Conservation (phyloP, 1,140 invertebrate genomes). For the Lamellibrachia luymesi region DNA sequence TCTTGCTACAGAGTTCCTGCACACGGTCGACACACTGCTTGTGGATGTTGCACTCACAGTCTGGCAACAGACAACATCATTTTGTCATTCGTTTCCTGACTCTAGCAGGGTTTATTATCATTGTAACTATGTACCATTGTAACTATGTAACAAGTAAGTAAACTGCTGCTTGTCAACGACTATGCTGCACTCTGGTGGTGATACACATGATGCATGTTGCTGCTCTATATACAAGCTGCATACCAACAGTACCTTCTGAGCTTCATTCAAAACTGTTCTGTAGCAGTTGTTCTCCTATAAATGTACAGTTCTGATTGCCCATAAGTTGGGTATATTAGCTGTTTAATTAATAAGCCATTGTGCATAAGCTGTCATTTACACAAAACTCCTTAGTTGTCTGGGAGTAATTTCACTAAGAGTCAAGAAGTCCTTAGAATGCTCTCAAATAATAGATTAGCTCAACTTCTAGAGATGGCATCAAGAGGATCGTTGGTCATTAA, state of each 20-base stretch:
- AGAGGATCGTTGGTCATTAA: no score
- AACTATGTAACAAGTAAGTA: not conserved
- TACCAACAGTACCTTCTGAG: not conserved
- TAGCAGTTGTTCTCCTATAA: not conserved
- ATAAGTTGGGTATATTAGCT: not conserved
- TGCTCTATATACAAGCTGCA: no score
- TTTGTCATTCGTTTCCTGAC: not conserved
- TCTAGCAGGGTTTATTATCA: not conserved
- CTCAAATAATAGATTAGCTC: no score
- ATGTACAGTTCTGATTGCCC: not conserved
- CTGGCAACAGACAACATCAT: slow-evolving; percentile 56
- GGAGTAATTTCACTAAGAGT: no score
- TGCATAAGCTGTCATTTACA: no score
- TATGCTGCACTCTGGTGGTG: not conserved
- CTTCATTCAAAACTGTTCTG: not conserved
- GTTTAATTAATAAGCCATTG: not conserved
- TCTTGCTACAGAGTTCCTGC: slow-evolving; percentile 67
- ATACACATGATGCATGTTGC: no score
- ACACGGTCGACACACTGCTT: slow-evolving; percentile 77
- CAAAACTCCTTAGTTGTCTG: no score
- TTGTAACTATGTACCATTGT: not conserved
- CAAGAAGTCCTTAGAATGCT: no score
- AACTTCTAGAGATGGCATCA: no score
- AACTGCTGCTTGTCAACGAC: not conserved
- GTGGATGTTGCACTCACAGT: slow-evolving; percentile 86